Evolutionary conservation across 2,113 vertebrate species (phyloP), one percentile per base, ranked within the genome.

Genomic region (Dasyprocta punctata): DNA sequence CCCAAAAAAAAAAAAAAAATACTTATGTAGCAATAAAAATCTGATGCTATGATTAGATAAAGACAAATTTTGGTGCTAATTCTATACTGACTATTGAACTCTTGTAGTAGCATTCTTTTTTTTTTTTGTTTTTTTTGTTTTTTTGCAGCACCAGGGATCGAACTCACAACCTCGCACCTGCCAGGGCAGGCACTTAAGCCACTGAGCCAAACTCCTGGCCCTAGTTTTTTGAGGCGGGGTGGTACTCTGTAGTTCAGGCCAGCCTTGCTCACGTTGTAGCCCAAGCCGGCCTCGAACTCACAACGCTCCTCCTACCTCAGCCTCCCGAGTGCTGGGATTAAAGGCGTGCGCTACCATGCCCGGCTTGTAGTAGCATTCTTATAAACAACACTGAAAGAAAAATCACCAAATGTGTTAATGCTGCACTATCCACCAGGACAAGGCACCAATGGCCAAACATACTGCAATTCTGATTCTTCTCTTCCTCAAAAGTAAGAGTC

Each of bases 361-460:
- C n/a, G n/a, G n/a, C n/a, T n/a, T 65, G 16, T 36, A 82, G 41
- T 41, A 90, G 14, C 75, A 85, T 69, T 97, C 86, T 91, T 78
- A 80, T 36, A 90, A 85, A 94, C 16, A 80, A 89, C 58, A 92
- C n/a, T n/a, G 47, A 89, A 95, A 41, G 61, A 6, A 47, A 44
- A 89, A 89, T 54, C 69, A 89, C 47, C 87, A 73, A 88, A 58
- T 49, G 30, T 63, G 63, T 75, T 81, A 56, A 73, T 28, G 77
- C 24, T 52, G 67, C 19, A 90, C 60, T 58, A 58, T 58, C 47
- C 80, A 67, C 7, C 44, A 14, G 65, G 56, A 77, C 47, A 47
- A 0, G 14, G 58, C 65, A 90, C 36, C 65, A 19, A 92, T 4
- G 47, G 47, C 52, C 65, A 86, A 33, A 80, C 33, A 16, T 54